These are phyloP conservation scores for Plutomurus gul DNA, from an alignment of 1,140 invertebrate species.

Conservation along the genomic window DNA sequence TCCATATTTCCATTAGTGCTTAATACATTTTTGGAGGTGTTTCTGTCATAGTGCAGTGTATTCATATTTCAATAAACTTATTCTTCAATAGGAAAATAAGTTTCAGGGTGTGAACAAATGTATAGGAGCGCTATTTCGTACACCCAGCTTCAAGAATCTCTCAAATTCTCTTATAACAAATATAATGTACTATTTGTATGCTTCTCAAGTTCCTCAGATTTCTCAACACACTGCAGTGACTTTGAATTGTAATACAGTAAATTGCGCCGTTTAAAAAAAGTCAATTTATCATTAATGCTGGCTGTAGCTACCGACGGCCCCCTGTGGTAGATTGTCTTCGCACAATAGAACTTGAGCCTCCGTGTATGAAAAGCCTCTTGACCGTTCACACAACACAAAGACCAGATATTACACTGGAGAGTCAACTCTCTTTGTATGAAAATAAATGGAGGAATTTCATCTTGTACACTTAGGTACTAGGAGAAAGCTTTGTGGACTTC, in stretches of 20 bases:
- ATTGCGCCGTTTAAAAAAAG: conserved; percentile 3
- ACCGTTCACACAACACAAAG: neutral
- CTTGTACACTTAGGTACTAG: neutral
- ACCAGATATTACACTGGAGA: too few relatives aligned
- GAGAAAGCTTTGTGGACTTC: too few relatives aligned
- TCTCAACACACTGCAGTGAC: neutral
- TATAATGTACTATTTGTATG: neutral
- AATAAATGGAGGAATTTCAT: neutral
- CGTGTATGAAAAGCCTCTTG: conserved; percentile 19
- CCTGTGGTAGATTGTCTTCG: conserved; percentile 18
- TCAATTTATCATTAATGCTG: conserved; percentile 6
- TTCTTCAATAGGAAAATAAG: too few relatives aligned
- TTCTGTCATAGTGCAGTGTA: too few relatives aligned
- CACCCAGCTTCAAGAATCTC: too few relatives aligned
- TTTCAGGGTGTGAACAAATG: too few relatives aligned
- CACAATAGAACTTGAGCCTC: conserved; percentile 25
- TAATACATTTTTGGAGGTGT: too few relatives aligned
- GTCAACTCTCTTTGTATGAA: neutral
- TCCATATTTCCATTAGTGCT: too few relatives aligned
- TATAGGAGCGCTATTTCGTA: too few relatives aligned
- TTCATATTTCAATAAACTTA: too few relatives aligned
- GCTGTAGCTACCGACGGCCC: conserved; percentile 16
- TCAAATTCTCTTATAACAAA: neutral
- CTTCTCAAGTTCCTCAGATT: neutral
- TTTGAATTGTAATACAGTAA: neutral